Evolutionary conservation across 37 sponge, comb jelly and placozoan species (phyloP).

Genomic region (Cliona cf. orientalis): DNA sequence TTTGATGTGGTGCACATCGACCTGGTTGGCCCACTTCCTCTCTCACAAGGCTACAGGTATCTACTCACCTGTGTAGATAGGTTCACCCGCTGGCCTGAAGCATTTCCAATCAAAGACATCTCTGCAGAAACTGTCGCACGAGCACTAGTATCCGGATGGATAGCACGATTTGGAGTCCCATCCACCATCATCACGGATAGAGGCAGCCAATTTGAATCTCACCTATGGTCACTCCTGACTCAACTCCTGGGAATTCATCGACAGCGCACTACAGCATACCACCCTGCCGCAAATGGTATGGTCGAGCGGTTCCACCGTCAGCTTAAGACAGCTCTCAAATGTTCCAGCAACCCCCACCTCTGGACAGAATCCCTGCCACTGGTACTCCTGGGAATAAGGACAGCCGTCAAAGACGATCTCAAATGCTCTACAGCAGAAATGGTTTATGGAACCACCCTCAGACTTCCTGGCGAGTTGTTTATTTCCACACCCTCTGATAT

Average conservation of each 20-base stretch:
- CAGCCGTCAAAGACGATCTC: constrained; percentile 67
- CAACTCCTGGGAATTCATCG: constrained; percentile 53
- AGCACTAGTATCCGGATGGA: constrained; percentile 52
- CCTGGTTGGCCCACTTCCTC: constrained; percentile 70
- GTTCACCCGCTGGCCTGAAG: constrained; percentile 61
- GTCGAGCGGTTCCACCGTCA: constrained; percentile 70
- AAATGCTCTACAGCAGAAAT: constrained; percentile 65
- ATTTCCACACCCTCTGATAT: too few species aligned
- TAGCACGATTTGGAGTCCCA: constrained; percentile 62
- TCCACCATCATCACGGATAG: constrained; percentile 54
- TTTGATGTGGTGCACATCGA: constrained; percentile 64
- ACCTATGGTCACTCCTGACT: constrained; percentile 44
- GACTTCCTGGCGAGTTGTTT: constrained; percentile 76
- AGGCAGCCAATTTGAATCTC: constrained; percentile 65
- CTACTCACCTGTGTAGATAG: constrained; percentile 61
- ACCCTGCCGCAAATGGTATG: constrained; percentile 69
- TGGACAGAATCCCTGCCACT: constrained; percentile 73
- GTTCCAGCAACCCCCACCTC: constrained; percentile 33
- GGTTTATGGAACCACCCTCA: constrained; percentile 74
- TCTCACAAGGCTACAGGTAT: constrained; percentile 62
- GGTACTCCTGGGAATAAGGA: constrained; percentile 63
- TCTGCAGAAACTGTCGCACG: constrained; percentile 56
- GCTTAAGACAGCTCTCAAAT: constrained; percentile 60
- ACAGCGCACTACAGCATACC: constrained; percentile 62
- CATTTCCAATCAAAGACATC: constrained; percentile 43